phyloP scores from a whole-genome alignment of 1,140 invertebrate species.

The Bicyclus anynana region DNA sequence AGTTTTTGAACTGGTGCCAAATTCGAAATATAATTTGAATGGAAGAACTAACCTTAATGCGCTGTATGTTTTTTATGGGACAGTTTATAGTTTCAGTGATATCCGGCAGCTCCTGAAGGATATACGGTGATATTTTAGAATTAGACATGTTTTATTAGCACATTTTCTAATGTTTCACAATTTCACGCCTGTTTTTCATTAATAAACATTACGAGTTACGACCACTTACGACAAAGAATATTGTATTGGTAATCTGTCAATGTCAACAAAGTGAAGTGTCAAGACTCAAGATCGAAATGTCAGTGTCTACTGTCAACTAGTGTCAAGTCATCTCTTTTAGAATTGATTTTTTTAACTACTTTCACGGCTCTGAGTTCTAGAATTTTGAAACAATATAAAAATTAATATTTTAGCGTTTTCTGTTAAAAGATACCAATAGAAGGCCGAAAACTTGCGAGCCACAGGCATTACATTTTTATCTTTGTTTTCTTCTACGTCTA shows the following conservation, averaged over 20 bases:
- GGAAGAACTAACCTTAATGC: conserved; percentile 72
- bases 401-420: too few relatives aligned
- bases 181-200: conserved; percentile 9
- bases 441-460: too few relatives aligned
- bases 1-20: conserved; percentile 48
- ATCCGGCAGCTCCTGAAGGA: conserved; percentile 65
- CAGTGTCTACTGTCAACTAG: too few relatives aligned
- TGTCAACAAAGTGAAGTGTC: not conserved
- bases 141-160: conserved; percentile 48
- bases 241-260: not conserved
- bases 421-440: too few relatives aligned
- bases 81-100: conserved; percentile 61
- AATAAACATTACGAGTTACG: conserved; percentile 13
- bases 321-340: too few relatives aligned
- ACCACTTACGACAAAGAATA: not conserved
- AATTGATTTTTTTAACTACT: too few relatives aligned
- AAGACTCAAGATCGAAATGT: too few relatives aligned
- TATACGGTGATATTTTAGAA: conserved; percentile 49
- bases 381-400: too few relatives aligned
- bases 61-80: conserved; percentile 65
- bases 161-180: conserved; percentile 27
- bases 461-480: too few relatives aligned
- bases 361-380: too few relatives aligned
- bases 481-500: too few relatives aligned
- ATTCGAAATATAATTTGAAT: conserved; percentile 15